These are phyloP conservation scores for Montipora sp. DNA, from an alignment of 64 coral and sea anemone genomes.

Conservation along the genomic window DNA sequence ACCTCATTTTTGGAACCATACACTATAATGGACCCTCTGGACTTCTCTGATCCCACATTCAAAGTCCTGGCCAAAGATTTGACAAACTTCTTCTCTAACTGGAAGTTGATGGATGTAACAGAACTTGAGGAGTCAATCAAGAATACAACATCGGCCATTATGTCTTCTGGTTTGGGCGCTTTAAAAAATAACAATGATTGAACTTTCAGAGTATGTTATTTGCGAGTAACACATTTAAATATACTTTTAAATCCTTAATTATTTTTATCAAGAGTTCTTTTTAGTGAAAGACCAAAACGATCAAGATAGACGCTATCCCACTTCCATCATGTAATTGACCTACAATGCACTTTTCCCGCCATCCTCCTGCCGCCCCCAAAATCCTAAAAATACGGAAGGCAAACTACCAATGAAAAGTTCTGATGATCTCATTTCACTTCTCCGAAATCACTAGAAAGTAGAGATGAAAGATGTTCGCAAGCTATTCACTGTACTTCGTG, in stretches of 20 bases:
- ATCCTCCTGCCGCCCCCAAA: too few species aligned
- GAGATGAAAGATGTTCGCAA: too few species aligned
- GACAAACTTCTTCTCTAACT: slow-evolving; percentile 69
- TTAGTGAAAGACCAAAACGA: background rate
- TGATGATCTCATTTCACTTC: too few species aligned
- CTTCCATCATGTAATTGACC: background rate
- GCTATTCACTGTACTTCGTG: too few species aligned
- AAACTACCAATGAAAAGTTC: too few species aligned
- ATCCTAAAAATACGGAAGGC: too few species aligned
- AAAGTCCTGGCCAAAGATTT: slow-evolving; percentile 55
- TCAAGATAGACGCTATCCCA: background rate
- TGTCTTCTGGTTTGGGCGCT: slow-evolving; percentile 14
- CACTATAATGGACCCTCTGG: slow-evolving; percentile 45
- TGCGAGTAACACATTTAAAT: too few species aligned
- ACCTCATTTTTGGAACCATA: slow-evolving; percentile 37
- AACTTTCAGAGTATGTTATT: too few species aligned
- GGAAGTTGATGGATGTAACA: slow-evolving; percentile 29
- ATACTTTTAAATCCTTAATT: too few species aligned
- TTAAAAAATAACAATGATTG: background rate
- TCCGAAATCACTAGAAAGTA: too few species aligned
- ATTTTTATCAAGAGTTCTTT: too few species aligned
- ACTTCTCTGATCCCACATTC: slow-evolving; percentile 39
- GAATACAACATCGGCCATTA: slow-evolving; percentile 63
- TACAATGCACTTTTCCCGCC: too few species aligned
- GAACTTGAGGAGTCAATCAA: slow-evolving; percentile 67